Percentiles rank a stretch among this genome's conserved stretches.
Conservation (phyloP, 37 sponge, comb jelly and placozoan genomes). For the Diacarnus erythraeanus region DNA sequence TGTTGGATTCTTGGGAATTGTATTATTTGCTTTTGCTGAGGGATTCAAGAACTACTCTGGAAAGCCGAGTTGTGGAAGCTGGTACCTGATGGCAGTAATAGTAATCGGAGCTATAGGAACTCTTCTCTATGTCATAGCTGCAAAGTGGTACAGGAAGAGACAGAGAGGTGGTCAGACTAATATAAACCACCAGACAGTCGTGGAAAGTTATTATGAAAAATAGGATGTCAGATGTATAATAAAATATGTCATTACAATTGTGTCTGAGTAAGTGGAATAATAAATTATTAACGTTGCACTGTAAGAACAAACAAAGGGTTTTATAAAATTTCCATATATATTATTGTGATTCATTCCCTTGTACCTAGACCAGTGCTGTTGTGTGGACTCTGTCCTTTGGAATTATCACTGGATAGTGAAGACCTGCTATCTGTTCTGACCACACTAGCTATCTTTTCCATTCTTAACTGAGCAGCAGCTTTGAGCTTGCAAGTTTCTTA, state of each 20-base stretch:
- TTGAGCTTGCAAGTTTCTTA: neutral
- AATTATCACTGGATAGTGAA: neutral
- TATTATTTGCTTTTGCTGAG: constrained; percentile 4
- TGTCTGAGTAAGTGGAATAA: too few species aligned
- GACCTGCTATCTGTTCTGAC: neutral
- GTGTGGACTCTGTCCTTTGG: neutral
- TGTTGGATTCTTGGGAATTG: neutral
- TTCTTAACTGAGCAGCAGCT: neutral
- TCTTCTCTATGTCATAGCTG: constrained; percentile 16
- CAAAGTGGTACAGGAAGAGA: constrained; percentile 42
- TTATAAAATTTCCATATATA: neutral
- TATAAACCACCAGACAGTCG: constrained; percentile 32
- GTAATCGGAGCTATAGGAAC: constrained; percentile 17
- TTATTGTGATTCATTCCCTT: neutral
- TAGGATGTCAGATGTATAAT: too few species aligned
- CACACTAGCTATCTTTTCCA: too few species aligned
- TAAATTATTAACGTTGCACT: neutral
- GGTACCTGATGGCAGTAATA: neutral
- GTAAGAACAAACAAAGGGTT: neutral
- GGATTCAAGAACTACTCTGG: neutral
- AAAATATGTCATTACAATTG: too few species aligned
- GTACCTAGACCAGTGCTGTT: neutral
- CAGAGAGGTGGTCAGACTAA: constrained; percentile 34
- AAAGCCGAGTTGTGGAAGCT: constrained; percentile 27
- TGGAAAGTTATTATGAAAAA: constrained; percentile 39